These are phyloP conservation scores for Vespertilio murinus DNA, from an alignment of 2,797 vertebrate genomes.

Conservation along the genomic window DNA sequence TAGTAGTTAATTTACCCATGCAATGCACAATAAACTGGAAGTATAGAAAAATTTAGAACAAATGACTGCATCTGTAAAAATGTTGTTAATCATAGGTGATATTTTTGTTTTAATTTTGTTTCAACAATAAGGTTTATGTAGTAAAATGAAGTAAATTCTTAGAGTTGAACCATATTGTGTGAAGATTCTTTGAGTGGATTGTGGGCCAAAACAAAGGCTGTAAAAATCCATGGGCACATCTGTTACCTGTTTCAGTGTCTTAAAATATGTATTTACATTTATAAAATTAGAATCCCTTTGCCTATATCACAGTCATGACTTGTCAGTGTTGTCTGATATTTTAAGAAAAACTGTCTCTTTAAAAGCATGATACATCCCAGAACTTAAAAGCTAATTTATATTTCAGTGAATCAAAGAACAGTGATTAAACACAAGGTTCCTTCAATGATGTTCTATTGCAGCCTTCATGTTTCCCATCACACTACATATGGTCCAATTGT, in stretches of 20 bases:
- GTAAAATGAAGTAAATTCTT: constrained; percentile 23
- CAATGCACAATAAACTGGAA: not conserved
- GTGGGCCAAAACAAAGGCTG: constrained; percentile 59
- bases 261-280: constrained; percentile 46
- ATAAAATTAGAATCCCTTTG: constrained; percentile 49
- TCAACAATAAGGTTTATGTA: constrained; percentile 49
- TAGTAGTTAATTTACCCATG: not conserved
- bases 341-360: constrained; percentile 64
- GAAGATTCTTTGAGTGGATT: constrained; percentile 38
- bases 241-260: constrained; percentile 69
- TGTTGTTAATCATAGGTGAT: not conserved
- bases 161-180: constrained; percentile 42
- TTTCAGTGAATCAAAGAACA: constrained; percentile 80
- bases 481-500: constrained; percentile 89
- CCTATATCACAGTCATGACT: constrained; percentile 33
- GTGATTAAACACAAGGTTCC: constrained; percentile 82
- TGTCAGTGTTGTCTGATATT: constrained; percentile 19
- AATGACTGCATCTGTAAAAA: not conserved
- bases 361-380: constrained; percentile 69
- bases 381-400: constrained; percentile 77
- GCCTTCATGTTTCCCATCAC: constrained; percentile 86
- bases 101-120: not conserved
- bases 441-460: constrained; percentile 83
- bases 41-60: not conserved
- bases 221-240: constrained; percentile 53